These are phyloP conservation scores for Ophthalmotilapia sp. DNA, from an alignment of 2,113 vertebrate species.

Conservation along the genomic window DNA sequence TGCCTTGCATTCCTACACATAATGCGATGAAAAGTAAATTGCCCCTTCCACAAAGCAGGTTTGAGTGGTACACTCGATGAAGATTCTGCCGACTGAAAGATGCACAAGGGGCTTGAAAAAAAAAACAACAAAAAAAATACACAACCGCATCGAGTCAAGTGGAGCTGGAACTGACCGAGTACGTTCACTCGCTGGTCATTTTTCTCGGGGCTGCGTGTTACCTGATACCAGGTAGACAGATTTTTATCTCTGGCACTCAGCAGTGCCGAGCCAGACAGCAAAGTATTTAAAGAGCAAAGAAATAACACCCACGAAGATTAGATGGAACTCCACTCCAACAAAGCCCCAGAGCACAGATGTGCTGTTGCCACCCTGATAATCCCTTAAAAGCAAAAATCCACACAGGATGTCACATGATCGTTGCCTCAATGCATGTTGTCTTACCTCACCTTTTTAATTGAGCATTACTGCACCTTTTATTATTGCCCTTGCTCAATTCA, in stretches of 20 bases:
- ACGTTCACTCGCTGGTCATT: conserved; percentile 54
- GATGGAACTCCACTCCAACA: conserved; percentile 37
- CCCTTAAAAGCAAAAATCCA: conserved; percentile 50
- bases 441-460: conserved; percentile 42
- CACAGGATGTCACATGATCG: conserved; percentile 38
- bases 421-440: conserved; percentile 18
- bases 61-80: conserved; percentile 48
- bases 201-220: conserved; percentile 54
- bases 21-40: conserved; percentile 75
- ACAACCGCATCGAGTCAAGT: neutral
- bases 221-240: conserved; percentile 75
- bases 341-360: conserved; percentile 16
- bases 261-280: conserved; percentile 38
- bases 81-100: conserved; percentile 59
- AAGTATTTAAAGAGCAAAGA: conserved; percentile 54
- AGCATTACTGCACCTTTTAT: conserved; percentile 26
- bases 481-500: conserved; percentile 16
- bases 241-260: conserved; percentile 59
- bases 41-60: conserved; percentile 67
- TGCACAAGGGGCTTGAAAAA: conserved; percentile 22
- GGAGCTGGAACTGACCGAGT: neutral
- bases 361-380: conserved; percentile 49
- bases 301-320: conserved; percentile 60
- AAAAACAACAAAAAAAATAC: neutral
- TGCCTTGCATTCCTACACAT: conserved; percentile 71